Base-by-base conservation (phyloP, 2,888 invertebrate species). In the Cantharis nigra region DNA sequence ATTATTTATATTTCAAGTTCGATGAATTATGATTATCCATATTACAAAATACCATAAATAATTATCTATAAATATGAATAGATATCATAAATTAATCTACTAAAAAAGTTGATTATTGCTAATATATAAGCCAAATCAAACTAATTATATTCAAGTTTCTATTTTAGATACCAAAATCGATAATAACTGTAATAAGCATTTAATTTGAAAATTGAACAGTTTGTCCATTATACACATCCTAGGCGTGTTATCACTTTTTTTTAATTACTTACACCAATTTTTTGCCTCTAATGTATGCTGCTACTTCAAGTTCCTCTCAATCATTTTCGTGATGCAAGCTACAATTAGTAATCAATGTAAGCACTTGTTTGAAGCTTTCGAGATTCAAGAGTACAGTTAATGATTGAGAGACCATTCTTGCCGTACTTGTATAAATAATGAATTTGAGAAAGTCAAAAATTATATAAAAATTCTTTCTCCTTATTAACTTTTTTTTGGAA, bases 121-220 rank as follows among this genome's bases (percentile, higher is more conserved):
- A 74, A 63, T 63, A 69, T 28, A 26, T 67, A 67, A 67, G 23
- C 65, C n/a, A 67, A 67, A 67, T 67, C 65, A 67, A 67, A 23
- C 74, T 74, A 74, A 74, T 74, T 49, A 74, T 23, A 69, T 30
- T n/a, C 69, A 16, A 67, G 74, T 74, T 74, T 74, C 23, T 69
- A 62, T 69, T 67, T 67, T 67, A 23, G 23, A 67, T 67, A 18
- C 49, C 7, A 49, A 49, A 49, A 49, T 49, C 49, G 49, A 49
- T 49, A 49, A 49, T 49, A 49, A 49, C 49, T 49, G 49, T 49
- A 49, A 49, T 49, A 49, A 49, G 49, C 49, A 49, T 49, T 49
- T 49, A 49, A 49, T 49, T 67, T 67, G 65, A 26, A 67, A 67
- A 67, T 67, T 67, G n/a, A 67, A 23, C 26, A 23, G 65, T 23